A percentile compares a stretch with the other conserved stretches of the same genome.
These are phyloP conservation scores for Radopholus similis DNA, from an alignment of 1,140 invertebrate genomes.

Conservation along the genomic window DNA sequence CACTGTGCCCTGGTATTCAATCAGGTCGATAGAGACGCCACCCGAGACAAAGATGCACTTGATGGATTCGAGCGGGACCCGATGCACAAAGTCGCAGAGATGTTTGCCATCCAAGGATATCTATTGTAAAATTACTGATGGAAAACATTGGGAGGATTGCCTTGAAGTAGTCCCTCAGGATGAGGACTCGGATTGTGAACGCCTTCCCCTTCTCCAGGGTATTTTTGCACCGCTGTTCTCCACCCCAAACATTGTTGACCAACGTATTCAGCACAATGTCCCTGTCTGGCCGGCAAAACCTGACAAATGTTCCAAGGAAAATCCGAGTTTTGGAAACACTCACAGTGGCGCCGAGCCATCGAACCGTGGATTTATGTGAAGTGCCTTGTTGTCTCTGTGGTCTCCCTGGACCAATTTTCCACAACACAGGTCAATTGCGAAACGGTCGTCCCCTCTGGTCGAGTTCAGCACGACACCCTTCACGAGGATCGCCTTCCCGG, in stretches of 20 bases:
- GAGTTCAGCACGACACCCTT: conserved; percentile 23
- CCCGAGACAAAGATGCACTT: conserved; percentile 33
- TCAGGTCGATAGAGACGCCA: conserved; percentile 28
- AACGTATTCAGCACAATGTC: conserved; percentile 45
- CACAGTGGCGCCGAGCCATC: conserved; percentile 15
- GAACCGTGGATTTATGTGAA: conserved; percentile 48
- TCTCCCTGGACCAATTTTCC: conserved; percentile 39
- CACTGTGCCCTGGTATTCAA: conserved; percentile 45
- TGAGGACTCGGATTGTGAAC: conserved; percentile 40
- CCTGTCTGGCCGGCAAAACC: conserved; percentile 35
- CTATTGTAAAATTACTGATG: conserved; percentile 18
- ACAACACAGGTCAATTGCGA: conserved; percentile 42
- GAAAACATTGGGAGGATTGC: conserved; percentile 22
- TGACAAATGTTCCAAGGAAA: background rate
- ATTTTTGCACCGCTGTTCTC: conserved; percentile 34
- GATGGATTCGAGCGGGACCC: conserved; percentile 31
- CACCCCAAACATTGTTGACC: conserved; percentile 45
- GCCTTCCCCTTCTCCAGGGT: conserved; percentile 13
- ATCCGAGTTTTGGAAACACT: background rate
- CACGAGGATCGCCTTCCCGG: conserved; percentile 41
- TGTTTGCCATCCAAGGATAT: conserved; percentile 39
- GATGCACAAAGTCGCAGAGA: conserved; percentile 39
- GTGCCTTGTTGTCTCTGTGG: conserved; percentile 39
- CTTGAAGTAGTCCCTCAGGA: conserved; percentile 41
- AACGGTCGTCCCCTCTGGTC: conserved; percentile 13